Evolutionary conservation across 2,797 vertebrate genomes (phyloP).

Genomic region (Urosaurus nigricauda): DNA sequence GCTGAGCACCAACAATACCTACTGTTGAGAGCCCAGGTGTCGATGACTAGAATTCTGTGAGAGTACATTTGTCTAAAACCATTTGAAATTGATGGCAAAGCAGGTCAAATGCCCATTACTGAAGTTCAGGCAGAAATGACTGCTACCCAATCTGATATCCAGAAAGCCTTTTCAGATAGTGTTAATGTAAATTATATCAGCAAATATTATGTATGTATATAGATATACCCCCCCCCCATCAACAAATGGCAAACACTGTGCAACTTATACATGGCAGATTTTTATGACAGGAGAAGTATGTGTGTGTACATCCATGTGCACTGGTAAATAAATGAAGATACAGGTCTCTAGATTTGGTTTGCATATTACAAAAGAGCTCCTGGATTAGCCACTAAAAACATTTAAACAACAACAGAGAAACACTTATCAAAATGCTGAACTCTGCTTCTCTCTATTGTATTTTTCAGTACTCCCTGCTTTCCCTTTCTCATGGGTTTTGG

Average conservation of each 20-base stretch:
- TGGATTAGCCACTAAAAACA: background rate
- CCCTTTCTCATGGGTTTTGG: too few relatives aligned
- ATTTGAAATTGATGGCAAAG: background rate
- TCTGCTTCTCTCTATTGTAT: too few relatives aligned
- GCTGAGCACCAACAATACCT: constrained; percentile 27
- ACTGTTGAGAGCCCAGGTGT: constrained; percentile 29
- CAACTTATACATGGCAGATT: background rate
- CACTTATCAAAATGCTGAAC: too few relatives aligned
- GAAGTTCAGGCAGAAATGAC: constrained; percentile 33
- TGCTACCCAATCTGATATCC: constrained; percentile 34
- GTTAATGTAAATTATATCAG: background rate
- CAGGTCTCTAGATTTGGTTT: background rate
- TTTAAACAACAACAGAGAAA: too few relatives aligned
- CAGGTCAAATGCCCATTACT: background rate
- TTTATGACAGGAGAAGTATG: background rate
- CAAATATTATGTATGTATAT: background rate
- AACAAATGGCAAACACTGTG: background rate
- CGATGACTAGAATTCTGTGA: background rate
- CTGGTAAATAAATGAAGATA: background rate
- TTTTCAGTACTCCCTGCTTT: too few relatives aligned
- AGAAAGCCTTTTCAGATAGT: background rate
- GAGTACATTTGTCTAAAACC: background rate
- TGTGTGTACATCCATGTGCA: background rate
- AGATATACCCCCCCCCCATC: background rate
- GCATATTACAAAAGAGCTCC: background rate